A percentile compares a stretch with the other conserved stretches of the same genome.
Evolutionary conservation across 2,113 vertebrate genomes (phyloP).

Genomic region (Morone saxatilis): DNA sequence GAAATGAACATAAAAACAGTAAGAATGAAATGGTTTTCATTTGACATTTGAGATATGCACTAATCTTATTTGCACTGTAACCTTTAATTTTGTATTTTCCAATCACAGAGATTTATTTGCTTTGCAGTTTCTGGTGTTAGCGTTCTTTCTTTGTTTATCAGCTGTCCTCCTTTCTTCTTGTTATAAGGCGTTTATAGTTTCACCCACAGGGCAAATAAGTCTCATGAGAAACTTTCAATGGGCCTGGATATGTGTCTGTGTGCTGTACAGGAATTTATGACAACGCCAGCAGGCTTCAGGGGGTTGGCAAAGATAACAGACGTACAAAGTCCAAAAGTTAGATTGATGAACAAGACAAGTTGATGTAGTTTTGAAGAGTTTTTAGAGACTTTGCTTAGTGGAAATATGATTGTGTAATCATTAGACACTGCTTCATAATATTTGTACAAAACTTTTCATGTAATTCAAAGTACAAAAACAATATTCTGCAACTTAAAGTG

Average conservation of each 20-base stretch:
- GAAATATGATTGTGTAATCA: background rate
- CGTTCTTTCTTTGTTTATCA: conserved; percentile 28
- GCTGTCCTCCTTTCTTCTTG: conserved; percentile 31
- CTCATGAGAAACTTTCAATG: conserved; percentile 12
- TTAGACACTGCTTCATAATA: background rate
- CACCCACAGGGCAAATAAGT: background rate
- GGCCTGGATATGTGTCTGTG: conserved; percentile 8
- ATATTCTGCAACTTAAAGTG: background rate
- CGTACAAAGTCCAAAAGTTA: background rate
- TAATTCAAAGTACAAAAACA: background rate
- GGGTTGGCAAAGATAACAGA: background rate
- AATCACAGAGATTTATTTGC: background rate
- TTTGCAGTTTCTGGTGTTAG: background rate
- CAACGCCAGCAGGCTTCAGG: background rate
- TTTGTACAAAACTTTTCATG: background rate
- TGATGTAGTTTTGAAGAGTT: background rate
- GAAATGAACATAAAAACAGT: background rate
- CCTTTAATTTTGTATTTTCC: background rate
- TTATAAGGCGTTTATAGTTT: conserved; percentile 6
- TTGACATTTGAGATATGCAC: background rate
- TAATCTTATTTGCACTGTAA: conserved; percentile 17
- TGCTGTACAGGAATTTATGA: conserved; percentile 35
- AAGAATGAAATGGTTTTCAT: conserved; percentile 40
- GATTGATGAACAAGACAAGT: background rate
- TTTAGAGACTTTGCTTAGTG: background rate